Base-by-base conservation (phyloP, 2,797 vertebrate genomes). In the Micropoecilia bifurca region DNA sequence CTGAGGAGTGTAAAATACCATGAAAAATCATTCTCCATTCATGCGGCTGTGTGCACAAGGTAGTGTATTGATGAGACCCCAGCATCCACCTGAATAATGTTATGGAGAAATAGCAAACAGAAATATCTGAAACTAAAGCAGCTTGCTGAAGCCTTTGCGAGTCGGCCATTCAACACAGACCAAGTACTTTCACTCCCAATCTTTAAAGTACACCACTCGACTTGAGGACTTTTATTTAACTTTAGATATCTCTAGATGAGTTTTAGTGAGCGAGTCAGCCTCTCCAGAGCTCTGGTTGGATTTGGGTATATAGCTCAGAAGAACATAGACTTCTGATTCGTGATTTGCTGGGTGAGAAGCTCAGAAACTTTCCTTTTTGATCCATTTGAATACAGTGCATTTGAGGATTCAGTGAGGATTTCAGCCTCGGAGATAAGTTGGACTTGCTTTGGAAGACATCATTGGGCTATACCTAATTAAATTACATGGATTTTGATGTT, bases 161-260 rank as follows among this genome's bases (percentile, higher is more conserved):
- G 80, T 76, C 78, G 48, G 78, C 81, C 80, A n/a, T 85, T 86
- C 78, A 68, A 69, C 85, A 83, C 59, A 50, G 82, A 79, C 83
- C 82, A 22, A 80, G 74, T 59, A 80, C 81, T 82, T 90, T 68
- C 71, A 77, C 77, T 80, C 63, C 75, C 76, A 79, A 30, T 85
- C 87, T 88, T 79, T 84, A 85, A 77, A 85, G 75, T 80, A 69
- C 77, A 1, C 46, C 82, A 86, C 84, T 92, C 45, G 5, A 85
- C 83, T 87, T 75, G 78, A 72, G 90, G 68, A 90, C 86, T 93
- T 92, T 91, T 85, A 81, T 91, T 93, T 90, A 89, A 91, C 90
- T 90, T 83, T 45, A 50, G 88, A 85, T 85, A 85, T 88, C 85
- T 84, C 66, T 78, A 79, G 74, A 89, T 86, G 84, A 90, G 75